Base-by-base conservation (phyloP, 2,113 vertebrate species). In the Xenus cinereus region DNA sequence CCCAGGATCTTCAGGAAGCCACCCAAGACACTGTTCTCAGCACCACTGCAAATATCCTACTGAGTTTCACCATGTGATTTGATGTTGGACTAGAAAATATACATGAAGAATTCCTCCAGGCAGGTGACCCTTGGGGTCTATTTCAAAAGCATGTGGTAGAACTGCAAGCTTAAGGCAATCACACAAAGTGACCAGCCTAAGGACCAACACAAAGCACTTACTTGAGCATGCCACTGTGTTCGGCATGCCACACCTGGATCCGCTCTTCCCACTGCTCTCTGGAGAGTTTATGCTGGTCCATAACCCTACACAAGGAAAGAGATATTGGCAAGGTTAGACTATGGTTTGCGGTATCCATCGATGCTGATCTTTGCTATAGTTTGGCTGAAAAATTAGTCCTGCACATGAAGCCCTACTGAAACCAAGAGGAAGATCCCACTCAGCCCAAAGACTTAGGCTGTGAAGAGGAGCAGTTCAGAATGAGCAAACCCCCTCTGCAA, bases 221-320 rank as follows among this genome's bases (percentile, higher is more conserved):
- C 99, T 99, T 99, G 82, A 99, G 97, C 99, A 99, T 99, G 37
- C 99, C 99, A 1, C 97, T 97, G 97, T 99, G 99, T 78, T 99
- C 99, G 33, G 99, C 98, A 0, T 99, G 99, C 99, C 99, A 99
- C 97, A 99, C 99, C 96, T 99, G 99, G 91, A 99, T 99, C 57
- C 99, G 98, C 92, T 99, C 99, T 96, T 99, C 99, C 99, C 99
- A 99, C 97, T 99, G 99, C 16, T 99, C 99, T 95, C 98, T 98
- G 93, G 98, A 99, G 72, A 99, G 98, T 86, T 99, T 99, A 97
- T 99, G 99, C 95, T 99, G 99, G 95, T 99, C 99, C 98, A 99
- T 96, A 60, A 99, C 99, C 95, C 99, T 99, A 76, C 33, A 77
- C 13, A 90, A 45, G 77, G 53, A 95, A 75, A 94, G 15, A 69